Evolutionary conservation across 2,888 invertebrate genomes (phyloP).

Genomic region (Cephus rjabovi): DNA sequence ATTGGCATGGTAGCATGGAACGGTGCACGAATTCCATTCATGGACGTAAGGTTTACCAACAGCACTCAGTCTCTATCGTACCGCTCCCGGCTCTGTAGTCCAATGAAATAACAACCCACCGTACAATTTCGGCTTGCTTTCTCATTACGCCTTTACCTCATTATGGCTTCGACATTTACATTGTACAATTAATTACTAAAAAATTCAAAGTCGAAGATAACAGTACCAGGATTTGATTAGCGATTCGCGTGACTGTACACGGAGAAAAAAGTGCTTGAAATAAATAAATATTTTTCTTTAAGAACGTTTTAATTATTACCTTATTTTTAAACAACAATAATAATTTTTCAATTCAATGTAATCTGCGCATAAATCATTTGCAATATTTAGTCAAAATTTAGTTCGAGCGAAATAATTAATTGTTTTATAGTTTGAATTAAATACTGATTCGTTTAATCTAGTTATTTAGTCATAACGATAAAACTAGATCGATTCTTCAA

Average conservation of each 20-base stretch:
- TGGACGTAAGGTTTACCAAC: background rate
- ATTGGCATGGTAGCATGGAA: background rate
- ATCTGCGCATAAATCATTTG: too few species aligned
- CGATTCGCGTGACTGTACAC: too few species aligned
- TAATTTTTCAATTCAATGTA: too few species aligned
- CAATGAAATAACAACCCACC: background rate
- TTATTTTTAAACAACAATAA: background rate
- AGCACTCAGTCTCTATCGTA: background rate
- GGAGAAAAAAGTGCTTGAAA: background rate
- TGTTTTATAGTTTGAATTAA: too few species aligned
- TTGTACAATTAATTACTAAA: background rate
- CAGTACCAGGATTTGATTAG: too few species aligned
- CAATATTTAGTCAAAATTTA: too few species aligned
- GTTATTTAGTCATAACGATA: too few species aligned
- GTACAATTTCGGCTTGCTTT: background rate
- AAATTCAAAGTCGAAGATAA: background rate
- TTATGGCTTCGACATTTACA: background rate
- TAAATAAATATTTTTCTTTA: background rate
- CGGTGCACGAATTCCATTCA: background rate
- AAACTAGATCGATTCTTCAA: too few species aligned
- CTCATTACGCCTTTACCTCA: background rate
- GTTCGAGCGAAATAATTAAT: too few species aligned
- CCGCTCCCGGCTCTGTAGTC: background rate
- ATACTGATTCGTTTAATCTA: too few species aligned
- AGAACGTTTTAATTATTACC: background rate